These are phyloP conservation scores for Bambusicola thoracicus DNA, from an alignment of 2,113 vertebrate species.

Conservation along the genomic window DNA sequence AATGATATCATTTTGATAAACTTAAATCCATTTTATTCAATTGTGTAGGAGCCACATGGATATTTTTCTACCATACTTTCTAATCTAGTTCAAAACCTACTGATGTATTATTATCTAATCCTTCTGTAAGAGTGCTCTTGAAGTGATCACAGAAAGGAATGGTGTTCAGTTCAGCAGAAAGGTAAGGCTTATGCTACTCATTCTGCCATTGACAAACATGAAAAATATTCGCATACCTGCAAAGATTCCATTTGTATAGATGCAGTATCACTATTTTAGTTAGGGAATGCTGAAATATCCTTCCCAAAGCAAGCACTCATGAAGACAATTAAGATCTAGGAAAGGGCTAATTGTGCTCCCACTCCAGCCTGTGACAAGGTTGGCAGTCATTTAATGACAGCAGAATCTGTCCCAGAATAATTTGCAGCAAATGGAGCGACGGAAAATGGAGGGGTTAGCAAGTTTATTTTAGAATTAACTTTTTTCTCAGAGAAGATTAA, in stretches of 20 bases:
- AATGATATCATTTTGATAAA: background rate
- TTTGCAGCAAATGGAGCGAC: constrained; percentile 5
- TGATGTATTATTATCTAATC: background rate
- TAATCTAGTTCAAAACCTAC: background rate
- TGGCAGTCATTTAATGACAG: background rate
- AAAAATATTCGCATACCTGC: background rate
- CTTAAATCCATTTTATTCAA: background rate
- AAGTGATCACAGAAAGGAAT: background rate
- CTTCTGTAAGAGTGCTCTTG: background rate
- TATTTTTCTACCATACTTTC: background rate
- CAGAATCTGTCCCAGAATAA: constrained; percentile 17
- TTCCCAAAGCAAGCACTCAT: background rate
- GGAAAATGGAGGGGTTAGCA: constrained; percentile 17
- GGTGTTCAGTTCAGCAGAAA: background rate
- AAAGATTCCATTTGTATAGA: background rate
- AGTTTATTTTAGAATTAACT: constrained; percentile 68
- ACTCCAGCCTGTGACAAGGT: background rate
- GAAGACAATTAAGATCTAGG: background rate
- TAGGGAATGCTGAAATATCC: background rate
- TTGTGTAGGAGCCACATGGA: background rate
- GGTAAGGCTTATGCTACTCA: background rate
- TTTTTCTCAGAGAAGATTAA: background rate
- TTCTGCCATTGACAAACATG: background rate
- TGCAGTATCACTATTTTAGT: background rate
- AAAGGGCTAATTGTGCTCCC: background rate